phyloP scores from a whole-genome alignment of 2,888 invertebrate genomes.

The Diarsia brunnea region DNA sequence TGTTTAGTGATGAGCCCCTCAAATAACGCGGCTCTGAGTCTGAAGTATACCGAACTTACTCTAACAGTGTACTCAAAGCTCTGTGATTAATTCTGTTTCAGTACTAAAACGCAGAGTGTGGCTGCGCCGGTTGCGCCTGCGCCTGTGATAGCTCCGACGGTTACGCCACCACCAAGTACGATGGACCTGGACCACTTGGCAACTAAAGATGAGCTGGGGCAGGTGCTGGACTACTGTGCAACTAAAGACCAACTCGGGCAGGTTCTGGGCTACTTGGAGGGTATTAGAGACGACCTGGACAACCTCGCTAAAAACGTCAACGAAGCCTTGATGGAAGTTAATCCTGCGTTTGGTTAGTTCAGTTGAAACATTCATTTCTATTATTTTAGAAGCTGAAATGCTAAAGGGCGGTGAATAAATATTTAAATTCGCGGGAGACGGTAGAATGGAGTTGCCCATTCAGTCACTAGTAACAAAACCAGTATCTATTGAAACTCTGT shows the following conservation, averaged over 20 bases:
- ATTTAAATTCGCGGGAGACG: neutral
- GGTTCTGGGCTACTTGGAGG: conserved; percentile 24
- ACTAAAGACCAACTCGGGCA: conserved; percentile 48
- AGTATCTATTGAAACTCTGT: neutral
- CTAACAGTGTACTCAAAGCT: neutral
- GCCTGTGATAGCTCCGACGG: neutral
- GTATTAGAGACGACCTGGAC: conserved; percentile 22
- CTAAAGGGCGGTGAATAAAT: neutral
- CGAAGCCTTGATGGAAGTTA: conserved; percentile 40
- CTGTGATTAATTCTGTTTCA: neutral
- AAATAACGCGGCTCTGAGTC: neutral
- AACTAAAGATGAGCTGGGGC: conserved; percentile 44
- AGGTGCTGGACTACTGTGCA: conserved; percentile 11
- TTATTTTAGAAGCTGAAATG: neutral
- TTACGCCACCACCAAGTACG: neutral
- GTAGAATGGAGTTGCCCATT: neutral
- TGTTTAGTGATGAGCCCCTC: neutral
- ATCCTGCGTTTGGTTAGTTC: conserved; percentile 39
- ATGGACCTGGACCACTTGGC: conserved; percentile 2
- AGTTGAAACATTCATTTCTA: conserved; percentile 4
- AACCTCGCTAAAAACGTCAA: conserved; percentile 20
- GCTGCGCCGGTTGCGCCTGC: neutral
- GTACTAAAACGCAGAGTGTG: neutral
- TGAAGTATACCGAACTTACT: neutral
- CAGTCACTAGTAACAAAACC: neutral